These are phyloP conservation scores for Drosophila mimetica DNA, from an alignment of 2,888 invertebrate genomes.

Conservation along the genomic window DNA sequence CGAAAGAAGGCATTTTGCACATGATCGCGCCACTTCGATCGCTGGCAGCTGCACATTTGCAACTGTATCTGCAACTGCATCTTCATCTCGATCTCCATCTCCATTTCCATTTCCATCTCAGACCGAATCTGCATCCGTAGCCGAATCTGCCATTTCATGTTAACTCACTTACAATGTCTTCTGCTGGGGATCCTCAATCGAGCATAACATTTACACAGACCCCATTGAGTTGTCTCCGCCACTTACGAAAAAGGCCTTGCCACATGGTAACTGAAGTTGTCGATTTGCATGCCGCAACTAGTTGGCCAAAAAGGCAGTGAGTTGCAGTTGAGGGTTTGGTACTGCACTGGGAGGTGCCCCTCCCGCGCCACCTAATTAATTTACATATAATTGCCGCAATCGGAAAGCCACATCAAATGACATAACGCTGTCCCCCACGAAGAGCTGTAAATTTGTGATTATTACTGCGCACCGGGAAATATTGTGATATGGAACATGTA, in stretches of 20 bases:
- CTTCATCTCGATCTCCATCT: constrained; percentile 13
- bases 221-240: constrained; percentile 63
- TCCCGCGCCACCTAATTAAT: constrained; percentile 37
- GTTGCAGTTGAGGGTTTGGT: neutral
- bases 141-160: constrained; percentile 34
- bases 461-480: constrained; percentile 18
- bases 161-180: constrained; percentile 19
- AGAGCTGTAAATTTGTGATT: constrained; percentile 57
- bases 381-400: constrained; percentile 42
- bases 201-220: constrained; percentile 74
- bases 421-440: constrained; percentile 33
- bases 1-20: constrained; percentile 35
- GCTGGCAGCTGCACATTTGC: constrained; percentile 46
- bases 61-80: constrained; percentile 41
- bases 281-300: constrained; percentile 43
- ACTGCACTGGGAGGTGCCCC: constrained; percentile 21
- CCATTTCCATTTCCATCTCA: constrained; percentile 13
- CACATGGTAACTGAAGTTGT: constrained; percentile 33
- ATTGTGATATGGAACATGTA: neutral
- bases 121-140: constrained; percentile 33
- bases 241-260: constrained; percentile 44
- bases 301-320: constrained; percentile 19
- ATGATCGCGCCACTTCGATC: constrained; percentile 59
- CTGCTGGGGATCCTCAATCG: constrained; percentile 69
- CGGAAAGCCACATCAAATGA: constrained; percentile 30